Percentiles rank a stretch among this genome's conserved stretches.
phyloP scores from a whole-genome alignment of 2,113 vertebrate species.

The Seriola rivoliana region DNA sequence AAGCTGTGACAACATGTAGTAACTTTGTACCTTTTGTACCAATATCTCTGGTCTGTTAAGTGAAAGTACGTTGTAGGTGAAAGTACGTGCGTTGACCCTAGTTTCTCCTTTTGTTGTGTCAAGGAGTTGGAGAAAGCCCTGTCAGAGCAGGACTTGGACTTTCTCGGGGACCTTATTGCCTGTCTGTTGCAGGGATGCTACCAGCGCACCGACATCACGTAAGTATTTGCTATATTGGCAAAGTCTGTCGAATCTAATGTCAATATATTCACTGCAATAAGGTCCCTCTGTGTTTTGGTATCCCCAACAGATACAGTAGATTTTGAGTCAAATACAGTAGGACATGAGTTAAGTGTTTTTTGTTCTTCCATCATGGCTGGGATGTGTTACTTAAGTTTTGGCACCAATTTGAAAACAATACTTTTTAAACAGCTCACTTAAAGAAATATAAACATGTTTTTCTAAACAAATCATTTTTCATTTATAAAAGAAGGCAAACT shows the following conservation, averaged over 20 bases:
- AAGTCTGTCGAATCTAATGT: not conserved
- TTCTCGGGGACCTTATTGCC: constrained; percentile 94
- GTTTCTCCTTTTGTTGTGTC: constrained; percentile 22
- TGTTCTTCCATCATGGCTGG: too few relatives aligned
- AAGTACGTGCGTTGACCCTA: not conserved
- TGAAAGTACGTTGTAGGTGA: too few relatives aligned
- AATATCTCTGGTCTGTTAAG: not conserved
- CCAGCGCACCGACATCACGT: constrained; percentile 97
- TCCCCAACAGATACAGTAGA: not conserved
- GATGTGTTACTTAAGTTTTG: too few relatives aligned
- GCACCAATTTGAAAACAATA: too few relatives aligned
- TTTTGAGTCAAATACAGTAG: not conserved
- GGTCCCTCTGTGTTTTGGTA: not conserved
- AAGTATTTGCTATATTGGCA: constrained; percentile 79
- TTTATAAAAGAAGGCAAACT: too few relatives aligned
- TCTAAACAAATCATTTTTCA: too few relatives aligned
- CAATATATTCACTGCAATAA: not conserved
- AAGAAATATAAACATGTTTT: too few relatives aligned
- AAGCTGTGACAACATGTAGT: not conserved
- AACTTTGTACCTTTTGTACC: not conserved
- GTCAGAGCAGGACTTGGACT: constrained; percentile 91
- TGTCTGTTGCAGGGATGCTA: constrained; percentile 98
- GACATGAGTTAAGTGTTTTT: too few relatives aligned
- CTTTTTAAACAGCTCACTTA: too few relatives aligned
- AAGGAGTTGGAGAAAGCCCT: constrained; percentile 97